Percentiles rank a stretch among this genome's conserved stretches.
These are phyloP conservation scores for Alces alces DNA, from an alignment of 2,113 vertebrate genomes.

Conservation along the genomic window DNA sequence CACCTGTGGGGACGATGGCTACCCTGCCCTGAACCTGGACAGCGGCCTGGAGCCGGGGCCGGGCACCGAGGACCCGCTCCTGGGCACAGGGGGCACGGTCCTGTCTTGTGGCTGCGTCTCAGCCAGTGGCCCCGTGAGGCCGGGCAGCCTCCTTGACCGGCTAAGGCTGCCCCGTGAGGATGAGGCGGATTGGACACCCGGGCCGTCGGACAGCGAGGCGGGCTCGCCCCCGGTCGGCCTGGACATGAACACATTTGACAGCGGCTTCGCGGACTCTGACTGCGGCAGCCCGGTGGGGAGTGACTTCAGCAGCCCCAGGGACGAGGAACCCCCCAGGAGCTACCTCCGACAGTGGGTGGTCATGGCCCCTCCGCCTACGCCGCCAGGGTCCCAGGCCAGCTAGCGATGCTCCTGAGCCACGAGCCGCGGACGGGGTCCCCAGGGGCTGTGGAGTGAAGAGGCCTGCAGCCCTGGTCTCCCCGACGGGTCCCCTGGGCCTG, in stretches of 20 bases:
- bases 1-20: constrained; percentile 64
- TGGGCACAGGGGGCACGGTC: background rate
- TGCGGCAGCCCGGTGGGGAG: constrained; percentile 87
- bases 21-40: constrained; percentile 76
- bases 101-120: constrained; percentile 71
- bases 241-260: constrained; percentile 95
- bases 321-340: constrained; percentile 82
- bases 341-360: constrained; percentile 94
- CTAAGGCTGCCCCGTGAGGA: constrained; percentile 47
- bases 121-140: background rate
- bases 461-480: background rate
- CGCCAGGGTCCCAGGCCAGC: constrained; percentile 14
- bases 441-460: background rate
- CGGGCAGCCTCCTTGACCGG: constrained; percentile 65
- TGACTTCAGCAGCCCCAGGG: constrained; percentile 74
- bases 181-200: constrained; percentile 72
- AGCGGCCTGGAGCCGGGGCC: constrained; percentile 9
- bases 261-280: constrained; percentile 90
- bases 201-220: constrained; percentile 65
- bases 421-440: fast-evolving
- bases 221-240: constrained; percentile 84
- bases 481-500: background rate
- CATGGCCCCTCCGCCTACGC: constrained; percentile 47
- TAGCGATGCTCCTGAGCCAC: background rate
- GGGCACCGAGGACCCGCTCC: background rate